Evolutionary conservation across 92 coral and sea anemone species (phyloP).

Genomic region (Micromussa lordhowensis): DNA sequence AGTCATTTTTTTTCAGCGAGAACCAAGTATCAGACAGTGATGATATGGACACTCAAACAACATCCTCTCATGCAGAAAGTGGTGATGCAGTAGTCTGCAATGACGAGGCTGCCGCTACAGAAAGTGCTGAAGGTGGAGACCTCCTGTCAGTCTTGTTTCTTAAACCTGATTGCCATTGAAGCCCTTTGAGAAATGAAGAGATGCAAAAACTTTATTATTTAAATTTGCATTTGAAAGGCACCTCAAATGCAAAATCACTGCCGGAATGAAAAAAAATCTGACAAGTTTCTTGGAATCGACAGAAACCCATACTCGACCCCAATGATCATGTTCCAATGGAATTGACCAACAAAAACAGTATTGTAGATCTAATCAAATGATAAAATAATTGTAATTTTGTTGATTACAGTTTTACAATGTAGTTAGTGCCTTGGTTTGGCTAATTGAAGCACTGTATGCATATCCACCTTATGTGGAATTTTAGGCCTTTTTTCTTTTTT

Average conservation of each 20-base stretch:
- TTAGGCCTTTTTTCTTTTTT: no score
- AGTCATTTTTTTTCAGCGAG: conserved; percentile 43
- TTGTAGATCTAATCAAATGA: no score
- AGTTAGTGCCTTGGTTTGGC: no score
- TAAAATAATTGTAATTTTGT: no score
- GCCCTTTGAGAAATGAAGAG: background rate
- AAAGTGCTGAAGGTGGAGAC: conserved; percentile 72
- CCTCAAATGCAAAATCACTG: background rate
- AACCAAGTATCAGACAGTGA: conserved; percentile 89
- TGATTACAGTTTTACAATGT: no score
- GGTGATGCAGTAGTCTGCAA: conserved; percentile 66
- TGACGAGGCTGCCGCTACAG: conserved; percentile 68
- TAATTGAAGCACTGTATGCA: no score
- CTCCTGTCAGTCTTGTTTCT: background rate
- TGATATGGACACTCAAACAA: conserved; percentile 76
- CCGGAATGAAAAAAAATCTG: no score
- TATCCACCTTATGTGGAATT: no score
- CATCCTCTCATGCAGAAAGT: conserved; percentile 65
- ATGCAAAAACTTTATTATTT: background rate
- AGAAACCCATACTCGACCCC: no score
- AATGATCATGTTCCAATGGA: no score
- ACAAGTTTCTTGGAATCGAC: no score
- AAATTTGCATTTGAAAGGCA: background rate
- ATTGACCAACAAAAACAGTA: no score
- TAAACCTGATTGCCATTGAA: background rate